Base-by-base conservation (phyloP, 2,113 vertebrate genomes). In the Mohoua ochrocephala region DNA sequence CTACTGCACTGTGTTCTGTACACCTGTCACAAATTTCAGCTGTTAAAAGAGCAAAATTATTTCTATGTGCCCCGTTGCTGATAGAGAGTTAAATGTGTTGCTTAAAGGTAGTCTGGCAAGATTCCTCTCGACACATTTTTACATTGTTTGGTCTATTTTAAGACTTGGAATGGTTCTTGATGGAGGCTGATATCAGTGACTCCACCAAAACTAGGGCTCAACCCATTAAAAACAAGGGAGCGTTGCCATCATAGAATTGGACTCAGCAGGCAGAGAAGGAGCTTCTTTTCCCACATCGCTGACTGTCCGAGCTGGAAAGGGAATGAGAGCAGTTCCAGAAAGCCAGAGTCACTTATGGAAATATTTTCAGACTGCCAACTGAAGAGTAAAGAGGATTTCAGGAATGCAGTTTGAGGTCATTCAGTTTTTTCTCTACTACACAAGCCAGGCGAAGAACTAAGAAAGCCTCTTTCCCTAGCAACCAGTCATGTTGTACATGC, bases 391-490 rank as follows among this genome's bases (percentile, higher is more conserved):
- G 93, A 95, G 30, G 91, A 94, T 84, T 78, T 95, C 50, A 76
- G 70, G 73, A 89, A 41, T 8, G 65, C 30, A 77, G 68, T 49
- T 54, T 63, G 78, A 94, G 87, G 78, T 95, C 93, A 95, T 89
- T 94, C 84, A 37, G 45, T 77, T 73, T 90, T 90, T 75, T 82
- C 65, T 67, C 75, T 70, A 76, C 80, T 67, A 44, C 63, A 56
- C 20, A 63, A 95, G 78, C 39, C 87, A 68, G 60, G 35, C 3
- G 0, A n/a, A 61, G 69, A 78, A 60, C 59, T 82, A 91, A 56
- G 92, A 84, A 95, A 96, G 88, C 61, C 52, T 97, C 94, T 68
- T 71, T 27, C 84, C 94, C 39, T 86, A 95, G 90, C 82, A 97
- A 92, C 87, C 92, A 90, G 76, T 89, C 85, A 37, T 83, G 89